A percentile compares a stretch with the other conserved stretches of the same genome.
Conservation (phyloP, 2,113 vertebrate genomes). For the Haemorhous mexicanus region DNA sequence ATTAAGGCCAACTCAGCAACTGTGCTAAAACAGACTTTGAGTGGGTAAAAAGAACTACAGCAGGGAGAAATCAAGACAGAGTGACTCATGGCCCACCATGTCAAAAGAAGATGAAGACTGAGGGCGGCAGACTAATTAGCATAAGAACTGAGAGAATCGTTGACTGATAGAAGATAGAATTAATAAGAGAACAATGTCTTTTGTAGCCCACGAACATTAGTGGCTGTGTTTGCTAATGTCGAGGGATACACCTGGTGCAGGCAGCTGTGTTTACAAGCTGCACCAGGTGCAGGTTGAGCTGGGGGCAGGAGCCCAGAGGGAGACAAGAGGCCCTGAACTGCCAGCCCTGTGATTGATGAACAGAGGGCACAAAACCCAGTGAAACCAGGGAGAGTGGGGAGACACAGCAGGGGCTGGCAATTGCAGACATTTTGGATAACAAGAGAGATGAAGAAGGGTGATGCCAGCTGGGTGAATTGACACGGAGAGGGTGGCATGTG, state of each 20-base stretch:
- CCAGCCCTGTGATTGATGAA: no score
- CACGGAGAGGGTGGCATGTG: not conserved
- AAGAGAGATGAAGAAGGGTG: accelerated
- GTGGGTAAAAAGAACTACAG: not conserved
- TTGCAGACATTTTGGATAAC: not conserved
- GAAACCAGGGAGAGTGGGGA: not conserved
- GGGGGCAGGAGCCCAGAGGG: not conserved
- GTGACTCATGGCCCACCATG: no score
- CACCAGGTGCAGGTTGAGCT: not conserved
- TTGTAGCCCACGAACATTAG: not conserved
- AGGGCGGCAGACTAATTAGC: not conserved
- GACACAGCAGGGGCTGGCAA: not conserved
- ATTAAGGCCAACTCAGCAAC: not conserved
- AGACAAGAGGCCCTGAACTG: not conserved
- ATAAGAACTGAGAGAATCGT: not conserved
- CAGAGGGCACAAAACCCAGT: not conserved
- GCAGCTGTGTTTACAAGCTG: not conserved
- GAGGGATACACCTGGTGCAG: not conserved
- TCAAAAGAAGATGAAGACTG: not conserved
- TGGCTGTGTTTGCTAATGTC: not conserved
- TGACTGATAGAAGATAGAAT: not conserved
- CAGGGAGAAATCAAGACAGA: not conserved
- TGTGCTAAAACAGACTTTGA: not conserved
- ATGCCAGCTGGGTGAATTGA: no score
- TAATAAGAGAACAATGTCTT: not conserved